A percentile compares a stretch with the other conserved stretches of the same genome.
Evolutionary conservation across 2,113 vertebrate species (phyloP).

Genomic region (Gymnocephalus cernua): DNA sequence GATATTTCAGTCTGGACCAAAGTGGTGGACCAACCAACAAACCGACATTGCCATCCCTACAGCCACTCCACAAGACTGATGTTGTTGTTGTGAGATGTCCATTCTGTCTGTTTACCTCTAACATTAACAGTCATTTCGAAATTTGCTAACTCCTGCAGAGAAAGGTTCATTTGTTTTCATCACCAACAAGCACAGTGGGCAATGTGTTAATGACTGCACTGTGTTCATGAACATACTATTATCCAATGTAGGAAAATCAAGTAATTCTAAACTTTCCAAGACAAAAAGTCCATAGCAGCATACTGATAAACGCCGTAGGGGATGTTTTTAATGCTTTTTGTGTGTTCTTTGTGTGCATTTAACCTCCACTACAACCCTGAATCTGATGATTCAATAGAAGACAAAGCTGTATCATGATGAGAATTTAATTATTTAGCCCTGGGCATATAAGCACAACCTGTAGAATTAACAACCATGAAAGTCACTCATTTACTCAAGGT

Average conservation of each 20-base stretch:
- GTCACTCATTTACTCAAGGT: background rate
- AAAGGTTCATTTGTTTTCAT: slow-evolving; percentile 52
- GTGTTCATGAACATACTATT: background rate
- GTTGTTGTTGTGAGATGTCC: background rate
- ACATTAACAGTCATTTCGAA: background rate
- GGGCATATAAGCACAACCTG: slow-evolving; percentile 11
- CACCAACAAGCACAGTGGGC: slow-evolving; percentile 27
- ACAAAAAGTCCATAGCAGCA: background rate
- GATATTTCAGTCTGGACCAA: background rate
- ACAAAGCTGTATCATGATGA: background rate
- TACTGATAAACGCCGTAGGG: background rate
- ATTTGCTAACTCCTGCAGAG: slow-evolving; percentile 46
- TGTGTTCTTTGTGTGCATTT: background rate
- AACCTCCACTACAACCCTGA: background rate
- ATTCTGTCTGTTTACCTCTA: slow-evolving; percentile 5
- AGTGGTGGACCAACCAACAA: no score
- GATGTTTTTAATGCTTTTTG: background rate
- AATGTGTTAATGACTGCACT: slow-evolving; percentile 33
- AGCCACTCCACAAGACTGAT: no score
- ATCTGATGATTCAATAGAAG: background rate
- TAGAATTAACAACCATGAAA: slow-evolving; percentile 23
- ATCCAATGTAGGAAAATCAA: background rate
- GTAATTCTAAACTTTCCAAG: background rate
- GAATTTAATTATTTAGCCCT: slow-evolving; percentile 24
- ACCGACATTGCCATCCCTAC: no score